These are phyloP conservation scores for Pogonus chalceus DNA, from an alignment of 1,140 invertebrate genomes.

Conservation along the genomic window DNA sequence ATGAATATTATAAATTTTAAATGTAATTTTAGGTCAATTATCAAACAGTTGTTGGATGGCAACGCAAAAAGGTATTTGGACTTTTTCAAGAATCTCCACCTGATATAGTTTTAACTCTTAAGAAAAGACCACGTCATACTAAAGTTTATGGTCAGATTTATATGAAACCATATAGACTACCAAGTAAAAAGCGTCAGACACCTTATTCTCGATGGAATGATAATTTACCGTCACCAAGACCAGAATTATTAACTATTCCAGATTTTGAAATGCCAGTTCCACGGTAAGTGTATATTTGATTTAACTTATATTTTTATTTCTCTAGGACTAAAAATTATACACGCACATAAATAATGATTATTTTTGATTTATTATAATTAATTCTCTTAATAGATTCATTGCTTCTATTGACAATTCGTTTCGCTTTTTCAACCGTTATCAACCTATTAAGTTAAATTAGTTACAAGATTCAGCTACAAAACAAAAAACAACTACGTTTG, in stretches of 20 bases:
- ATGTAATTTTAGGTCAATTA: slow-evolving; percentile 59
- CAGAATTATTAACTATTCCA: slow-evolving; percentile 53
- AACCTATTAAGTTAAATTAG: too few species aligned
- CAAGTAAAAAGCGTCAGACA: slow-evolving; percentile 59
- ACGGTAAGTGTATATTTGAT: slow-evolving; percentile 35
- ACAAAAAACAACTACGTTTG: too few species aligned
- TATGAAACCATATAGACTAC: slow-evolving; percentile 65
- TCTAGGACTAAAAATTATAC: too few species aligned
- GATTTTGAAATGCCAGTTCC: slow-evolving; percentile 49
- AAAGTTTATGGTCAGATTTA: slow-evolving; percentile 76
- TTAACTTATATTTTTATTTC: too few species aligned
- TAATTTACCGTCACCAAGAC: slow-evolving; percentile 52
- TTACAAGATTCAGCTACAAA: too few species aligned
- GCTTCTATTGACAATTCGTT: too few species aligned
- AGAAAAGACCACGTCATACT: slow-evolving; percentile 73
- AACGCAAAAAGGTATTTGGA: slow-evolving; percentile 67
- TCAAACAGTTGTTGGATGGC: slow-evolving; percentile 86
- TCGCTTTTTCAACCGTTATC: too few species aligned
- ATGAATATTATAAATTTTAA: neutral
- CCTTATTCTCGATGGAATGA: slow-evolving; percentile 55
- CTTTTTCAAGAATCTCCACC: slow-evolving; percentile 67
- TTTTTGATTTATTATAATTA: too few species aligned
- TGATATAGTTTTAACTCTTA: slow-evolving; percentile 72
- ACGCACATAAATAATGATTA: too few species aligned
- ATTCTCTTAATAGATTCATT: too few species aligned